phyloP scores from a whole-genome alignment of 1,140 invertebrate genomes.

The Copidosoma floridanum region DNA sequence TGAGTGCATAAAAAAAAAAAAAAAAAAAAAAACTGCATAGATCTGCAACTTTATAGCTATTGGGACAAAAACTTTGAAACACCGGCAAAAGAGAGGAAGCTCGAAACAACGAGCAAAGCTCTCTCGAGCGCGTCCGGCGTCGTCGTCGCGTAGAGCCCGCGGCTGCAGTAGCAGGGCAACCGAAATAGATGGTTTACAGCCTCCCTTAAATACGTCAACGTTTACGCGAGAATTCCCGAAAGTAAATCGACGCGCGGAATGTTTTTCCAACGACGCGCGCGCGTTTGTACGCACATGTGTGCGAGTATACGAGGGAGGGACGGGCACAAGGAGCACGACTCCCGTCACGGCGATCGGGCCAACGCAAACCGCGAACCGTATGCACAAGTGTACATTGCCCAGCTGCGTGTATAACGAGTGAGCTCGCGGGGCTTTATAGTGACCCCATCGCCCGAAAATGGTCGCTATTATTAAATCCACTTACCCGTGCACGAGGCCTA shows the following conservation, averaged over 20 bases:
- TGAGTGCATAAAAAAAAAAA: too few relatives aligned
- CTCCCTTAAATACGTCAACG: constrained; percentile 56
- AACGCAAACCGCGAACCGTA: constrained; percentile 47
- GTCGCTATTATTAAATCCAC: constrained; percentile 46
- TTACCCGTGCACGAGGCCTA: neutral
- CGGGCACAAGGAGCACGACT: neutral
- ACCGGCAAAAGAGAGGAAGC: too few relatives aligned
- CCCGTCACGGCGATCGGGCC: constrained; percentile 41
- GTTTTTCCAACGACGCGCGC: constrained; percentile 46
- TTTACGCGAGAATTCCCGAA: constrained; percentile 51
- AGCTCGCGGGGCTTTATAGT: constrained; percentile 7
- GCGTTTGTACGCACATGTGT: too few relatives aligned
- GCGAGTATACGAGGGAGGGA: too few relatives aligned
- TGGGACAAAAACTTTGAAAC: too few relatives aligned
- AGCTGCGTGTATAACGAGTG: neutral
- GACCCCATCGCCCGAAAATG: constrained; percentile 25
- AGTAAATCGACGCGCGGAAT: constrained; percentile 54
- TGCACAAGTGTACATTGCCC: neutral
- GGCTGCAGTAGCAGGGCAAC: constrained; percentile 35
- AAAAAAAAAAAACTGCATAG: too few relatives aligned
- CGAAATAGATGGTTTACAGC: constrained; percentile 55
- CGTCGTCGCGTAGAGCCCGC: neutral
- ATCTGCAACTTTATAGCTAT: too few relatives aligned
- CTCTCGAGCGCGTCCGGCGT: constrained; percentile 18
- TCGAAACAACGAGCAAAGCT: too few relatives aligned